Evolutionary conservation across 1,140 invertebrate genomes (phyloP).

Genomic region (Heliconius nattereri): DNA sequence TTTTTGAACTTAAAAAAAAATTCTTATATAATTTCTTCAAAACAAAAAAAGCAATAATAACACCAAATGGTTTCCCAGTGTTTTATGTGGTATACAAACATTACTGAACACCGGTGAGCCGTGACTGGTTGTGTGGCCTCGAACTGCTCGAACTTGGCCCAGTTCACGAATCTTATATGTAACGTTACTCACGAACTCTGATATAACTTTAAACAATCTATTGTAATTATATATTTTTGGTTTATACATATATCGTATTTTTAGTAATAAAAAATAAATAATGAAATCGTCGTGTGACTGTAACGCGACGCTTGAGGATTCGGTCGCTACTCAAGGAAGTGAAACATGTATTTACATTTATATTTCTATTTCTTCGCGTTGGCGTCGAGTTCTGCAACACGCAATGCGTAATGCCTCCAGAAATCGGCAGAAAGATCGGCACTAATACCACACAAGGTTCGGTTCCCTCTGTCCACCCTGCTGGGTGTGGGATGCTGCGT

Average conservation of each 20-base stretch:
- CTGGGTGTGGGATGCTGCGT: too few species aligned
- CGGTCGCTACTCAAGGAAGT: rapidly evolving
- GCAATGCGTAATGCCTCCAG: too few species aligned
- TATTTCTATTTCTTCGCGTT: too few species aligned
- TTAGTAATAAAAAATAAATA: too few species aligned
- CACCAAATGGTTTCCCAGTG: background rate
- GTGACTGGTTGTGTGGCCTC: slow-evolving; percentile 17
- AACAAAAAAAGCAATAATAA: background rate
- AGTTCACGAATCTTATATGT: slow-evolving; percentile 18
- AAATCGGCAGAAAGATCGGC: too few species aligned
- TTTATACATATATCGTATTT: too few species aligned
- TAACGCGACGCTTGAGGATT: too few species aligned
- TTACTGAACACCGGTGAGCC: slow-evolving; percentile 3
- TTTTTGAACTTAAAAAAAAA: too few species aligned
- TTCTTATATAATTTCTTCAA: background rate
- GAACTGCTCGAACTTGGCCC: slow-evolving; percentile 31
- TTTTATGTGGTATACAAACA: slow-evolving; percentile 9
- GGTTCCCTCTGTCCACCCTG: too few species aligned
- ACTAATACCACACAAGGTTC: too few species aligned
- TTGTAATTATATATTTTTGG: background rate
- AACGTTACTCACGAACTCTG: slow-evolving; percentile 11
- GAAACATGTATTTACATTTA: rapidly evolving
- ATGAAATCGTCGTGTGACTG: too few species aligned
- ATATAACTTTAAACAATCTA: background rate
- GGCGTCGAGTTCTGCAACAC: too few species aligned